Conservation (phyloP, 2,797 vertebrate species). For the Poeciliopsis gracilis region DNA sequence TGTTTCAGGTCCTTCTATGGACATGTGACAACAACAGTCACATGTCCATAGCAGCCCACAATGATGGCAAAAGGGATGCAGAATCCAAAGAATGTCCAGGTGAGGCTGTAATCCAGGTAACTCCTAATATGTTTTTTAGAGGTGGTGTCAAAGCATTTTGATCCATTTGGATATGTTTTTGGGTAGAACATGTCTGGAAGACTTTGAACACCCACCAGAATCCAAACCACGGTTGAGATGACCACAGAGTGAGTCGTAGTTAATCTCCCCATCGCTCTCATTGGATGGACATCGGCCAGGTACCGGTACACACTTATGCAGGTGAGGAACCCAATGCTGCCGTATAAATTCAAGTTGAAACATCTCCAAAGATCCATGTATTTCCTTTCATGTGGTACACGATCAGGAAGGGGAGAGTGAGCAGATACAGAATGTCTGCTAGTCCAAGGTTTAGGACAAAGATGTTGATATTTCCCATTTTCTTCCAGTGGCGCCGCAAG, state of each 20-base stretch:
- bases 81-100: constrained; percentile 77
- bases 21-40: constrained; percentile 69
- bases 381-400: constrained; percentile 71
- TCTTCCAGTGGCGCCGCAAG: constrained; percentile 66
- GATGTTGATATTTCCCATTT: constrained; percentile 51
- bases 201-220: constrained; percentile 74
- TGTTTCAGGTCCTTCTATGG: constrained; percentile 65
- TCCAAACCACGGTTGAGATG: constrained; percentile 74
- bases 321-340: constrained; percentile 86
- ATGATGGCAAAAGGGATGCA: constrained; percentile 79
- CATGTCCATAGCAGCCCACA: constrained; percentile 81
- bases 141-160: constrained; percentile 76
- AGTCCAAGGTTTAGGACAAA: constrained; percentile 83
- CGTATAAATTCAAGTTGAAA: neutral
- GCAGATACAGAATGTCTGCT: constrained; percentile 83
- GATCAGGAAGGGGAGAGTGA: constrained; percentile 83
- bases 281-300: constrained; percentile 82
- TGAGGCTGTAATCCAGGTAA: constrained; percentile 77
- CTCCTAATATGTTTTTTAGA: fast-evolving
- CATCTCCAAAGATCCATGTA: neutral
- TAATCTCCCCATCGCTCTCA: constrained; percentile 77
- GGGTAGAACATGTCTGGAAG: constrained; percentile 75
- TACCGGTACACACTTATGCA: constrained; percentile 87
- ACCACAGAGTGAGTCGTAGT: constrained; percentile 23
- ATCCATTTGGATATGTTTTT: fast-evolving